phyloP scores from a whole-genome alignment of 1,140 invertebrate genomes.

The Ylistrum balloti region DNA sequence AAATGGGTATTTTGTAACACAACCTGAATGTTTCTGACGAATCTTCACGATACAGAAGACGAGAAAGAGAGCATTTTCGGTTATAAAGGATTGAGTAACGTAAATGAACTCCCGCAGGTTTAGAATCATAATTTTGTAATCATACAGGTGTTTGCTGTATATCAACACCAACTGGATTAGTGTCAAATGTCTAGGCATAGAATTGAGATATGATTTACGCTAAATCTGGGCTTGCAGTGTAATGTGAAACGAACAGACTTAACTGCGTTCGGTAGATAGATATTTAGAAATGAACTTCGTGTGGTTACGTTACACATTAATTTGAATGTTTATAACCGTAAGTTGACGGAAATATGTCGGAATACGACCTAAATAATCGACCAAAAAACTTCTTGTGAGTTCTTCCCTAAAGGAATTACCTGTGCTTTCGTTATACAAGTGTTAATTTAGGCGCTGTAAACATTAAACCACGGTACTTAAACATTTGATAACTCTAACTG shows the following conservation, averaged over 20 bases:
- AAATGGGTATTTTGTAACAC: too few species aligned
- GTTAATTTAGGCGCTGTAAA: neutral
- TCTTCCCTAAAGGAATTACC: neutral
- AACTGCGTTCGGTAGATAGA: neutral
- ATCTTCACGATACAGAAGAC: too few species aligned
- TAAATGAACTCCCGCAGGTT: neutral
- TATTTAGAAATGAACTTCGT: neutral
- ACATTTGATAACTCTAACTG: neutral
- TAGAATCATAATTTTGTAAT: neutral
- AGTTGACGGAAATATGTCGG: neutral
- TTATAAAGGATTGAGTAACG: neutral
- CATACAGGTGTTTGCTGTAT: neutral
- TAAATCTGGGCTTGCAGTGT: neutral
- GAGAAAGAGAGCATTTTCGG: neutral
- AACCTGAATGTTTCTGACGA: too few species aligned
- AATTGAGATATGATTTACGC: neutral
- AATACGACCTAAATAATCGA: neutral
- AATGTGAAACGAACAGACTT: neutral
- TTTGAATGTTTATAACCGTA: neutral
- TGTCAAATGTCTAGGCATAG: neutral
- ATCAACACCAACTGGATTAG: neutral
- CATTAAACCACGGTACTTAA: neutral
- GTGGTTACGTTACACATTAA: neutral
- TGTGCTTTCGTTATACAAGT: constrained; percentile 4
- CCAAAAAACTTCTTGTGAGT: neutral